These are phyloP conservation scores for Ageneiosus marmoratus DNA, from an alignment of 2,113 vertebrate species.

Conservation along the genomic window DNA sequence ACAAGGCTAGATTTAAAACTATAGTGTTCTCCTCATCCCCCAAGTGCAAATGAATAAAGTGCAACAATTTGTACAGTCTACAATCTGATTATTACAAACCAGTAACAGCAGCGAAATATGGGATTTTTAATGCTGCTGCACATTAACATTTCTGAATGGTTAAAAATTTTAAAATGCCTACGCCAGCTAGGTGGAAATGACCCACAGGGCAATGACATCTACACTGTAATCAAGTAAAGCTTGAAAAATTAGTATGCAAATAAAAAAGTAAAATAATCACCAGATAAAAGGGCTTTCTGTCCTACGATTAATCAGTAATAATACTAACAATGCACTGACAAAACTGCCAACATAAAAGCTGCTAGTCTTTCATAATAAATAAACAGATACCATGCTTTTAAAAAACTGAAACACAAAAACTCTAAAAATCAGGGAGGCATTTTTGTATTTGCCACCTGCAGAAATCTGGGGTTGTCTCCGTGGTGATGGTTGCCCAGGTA, in stretches of 20 bases:
- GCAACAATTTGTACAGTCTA: conserved; percentile 83
- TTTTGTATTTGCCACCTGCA: conserved; percentile 70
- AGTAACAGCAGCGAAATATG: conserved; percentile 23
- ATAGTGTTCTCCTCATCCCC: conserved; percentile 74
- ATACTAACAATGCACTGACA: conserved; percentile 77
- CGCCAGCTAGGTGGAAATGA: conserved; percentile 5
- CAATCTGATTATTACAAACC: conserved; percentile 36
- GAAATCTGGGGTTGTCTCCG: conserved; percentile 44
- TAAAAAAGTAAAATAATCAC: neutral
- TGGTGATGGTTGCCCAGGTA: conserved; percentile 35
- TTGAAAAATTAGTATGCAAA: neutral
- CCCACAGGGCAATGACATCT: neutral
- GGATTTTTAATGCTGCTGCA: conserved; percentile 27
- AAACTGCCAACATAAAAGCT: conserved; percentile 86
- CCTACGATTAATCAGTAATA: neutral
- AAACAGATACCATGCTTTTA: conserved; percentile 72
- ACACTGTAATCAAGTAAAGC: conserved; percentile 7
- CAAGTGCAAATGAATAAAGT: conserved; percentile 98
- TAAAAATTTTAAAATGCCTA: conserved; percentile 25
- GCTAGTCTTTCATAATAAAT: conserved; percentile 83
- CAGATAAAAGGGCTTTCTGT: neutral
- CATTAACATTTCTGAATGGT: conserved; percentile 33
- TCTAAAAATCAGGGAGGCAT: conserved; percentile 79
- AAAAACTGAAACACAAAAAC: conserved; percentile 79
- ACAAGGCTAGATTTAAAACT: conserved; percentile 97